Evolutionary conservation across 1,140 invertebrate species (phyloP).

Genomic region (Laupala kohalensis): DNA sequence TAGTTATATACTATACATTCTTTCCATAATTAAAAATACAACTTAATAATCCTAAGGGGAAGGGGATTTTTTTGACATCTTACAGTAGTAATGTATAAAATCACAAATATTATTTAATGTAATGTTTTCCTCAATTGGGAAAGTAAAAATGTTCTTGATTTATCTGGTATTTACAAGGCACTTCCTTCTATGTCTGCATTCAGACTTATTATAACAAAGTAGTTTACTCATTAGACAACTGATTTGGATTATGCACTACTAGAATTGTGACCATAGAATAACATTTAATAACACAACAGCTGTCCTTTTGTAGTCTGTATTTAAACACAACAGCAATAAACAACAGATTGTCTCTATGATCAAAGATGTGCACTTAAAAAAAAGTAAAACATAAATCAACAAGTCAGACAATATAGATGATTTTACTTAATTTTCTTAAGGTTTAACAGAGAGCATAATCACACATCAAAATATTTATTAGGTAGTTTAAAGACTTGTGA

Average conservation of each 20-base stretch:
- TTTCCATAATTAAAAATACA: slow-evolving; percentile 11
- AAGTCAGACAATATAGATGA: neutral
- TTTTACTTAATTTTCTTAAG: neutral
- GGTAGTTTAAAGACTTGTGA: neutral
- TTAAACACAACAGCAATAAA: neutral
- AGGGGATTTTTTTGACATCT: slow-evolving; percentile 4
- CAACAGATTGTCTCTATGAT: neutral
- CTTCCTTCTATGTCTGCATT: neutral
- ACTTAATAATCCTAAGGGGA: slow-evolving; percentile 6
- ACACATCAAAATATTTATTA: neutral
- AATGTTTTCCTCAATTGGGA: neutral
- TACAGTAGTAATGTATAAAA: slow-evolving; percentile 7
- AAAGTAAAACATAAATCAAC: neutral
- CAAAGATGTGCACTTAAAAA: neutral
- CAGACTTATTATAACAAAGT: neutral
- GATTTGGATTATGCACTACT: neutral
- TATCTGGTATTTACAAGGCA: slow-evolving; percentile 10
- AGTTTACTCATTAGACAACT: neutral
- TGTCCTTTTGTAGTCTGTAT: slow-evolving; percentile 4
- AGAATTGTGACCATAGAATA: slow-evolving; percentile 12
- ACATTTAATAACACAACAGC: slow-evolving; percentile 12
- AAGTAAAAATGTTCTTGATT: neutral
- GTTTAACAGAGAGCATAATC: slow-evolving; percentile 7
- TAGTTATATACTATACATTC: slow-evolving; percentile 9
- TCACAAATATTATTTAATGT: slow-evolving; percentile 8